Conservation (phyloP, 2,888 invertebrate genomes). For the Serrognathus titanus region DNA sequence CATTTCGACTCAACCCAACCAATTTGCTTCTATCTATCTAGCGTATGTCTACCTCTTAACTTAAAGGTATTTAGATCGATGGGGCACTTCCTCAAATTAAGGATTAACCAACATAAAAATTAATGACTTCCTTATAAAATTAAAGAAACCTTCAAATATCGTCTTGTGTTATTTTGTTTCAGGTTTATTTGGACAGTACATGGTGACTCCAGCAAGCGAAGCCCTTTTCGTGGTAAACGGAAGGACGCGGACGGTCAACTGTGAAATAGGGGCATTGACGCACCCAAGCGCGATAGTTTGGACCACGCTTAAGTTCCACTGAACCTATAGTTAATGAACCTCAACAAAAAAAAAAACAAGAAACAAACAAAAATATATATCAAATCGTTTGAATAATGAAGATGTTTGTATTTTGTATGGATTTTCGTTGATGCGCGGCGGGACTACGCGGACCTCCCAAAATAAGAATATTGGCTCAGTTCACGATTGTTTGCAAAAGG, state of each 20-base stretch:
- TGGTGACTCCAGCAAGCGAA: constrained; percentile 68
- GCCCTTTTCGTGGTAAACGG: constrained; percentile 70
- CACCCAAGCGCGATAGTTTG: constrained; percentile 65
- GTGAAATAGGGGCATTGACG: constrained; percentile 67
- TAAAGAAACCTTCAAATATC: too few relatives aligned
- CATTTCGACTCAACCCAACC: too few relatives aligned
- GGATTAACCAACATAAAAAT: too few relatives aligned
- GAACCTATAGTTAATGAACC: constrained; percentile 26
- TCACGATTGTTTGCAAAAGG: too few relatives aligned
- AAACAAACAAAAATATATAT: neutral
- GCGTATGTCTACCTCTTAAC: too few relatives aligned
- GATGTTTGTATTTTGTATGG: constrained; percentile 2
- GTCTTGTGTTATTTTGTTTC: constrained; percentile 4
- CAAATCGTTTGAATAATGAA: neutral
- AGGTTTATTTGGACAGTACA: constrained; percentile 68
- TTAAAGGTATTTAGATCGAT: too few relatives aligned
- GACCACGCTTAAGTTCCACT: constrained; percentile 60
- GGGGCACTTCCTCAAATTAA: too few relatives aligned
- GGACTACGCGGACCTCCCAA: neutral
- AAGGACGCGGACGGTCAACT: constrained; percentile 67
- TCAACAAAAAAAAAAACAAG: neutral
- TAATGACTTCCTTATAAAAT: too few relatives aligned
- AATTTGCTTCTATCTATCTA: too few relatives aligned
- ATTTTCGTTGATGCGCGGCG: constrained; percentile 6
- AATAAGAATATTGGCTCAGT: neutral